A percentile compares a stretch with the other conserved stretches of the same genome.
Evolutionary conservation across 2,797 vertebrate genomes (phyloP).

Genomic region (Enteromius fasciolatus): DNA sequence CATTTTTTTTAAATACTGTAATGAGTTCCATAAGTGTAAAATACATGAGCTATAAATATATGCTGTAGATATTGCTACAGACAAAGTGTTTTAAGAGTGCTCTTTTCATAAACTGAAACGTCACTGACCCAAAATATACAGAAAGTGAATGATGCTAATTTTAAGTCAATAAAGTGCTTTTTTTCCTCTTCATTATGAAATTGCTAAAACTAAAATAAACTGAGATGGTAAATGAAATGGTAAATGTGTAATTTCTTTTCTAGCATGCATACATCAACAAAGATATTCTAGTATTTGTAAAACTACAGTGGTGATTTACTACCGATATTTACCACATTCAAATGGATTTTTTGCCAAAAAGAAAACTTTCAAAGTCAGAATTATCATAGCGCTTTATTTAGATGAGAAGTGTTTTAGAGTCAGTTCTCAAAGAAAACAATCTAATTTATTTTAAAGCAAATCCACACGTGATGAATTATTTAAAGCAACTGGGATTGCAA

Average conservation of each 20-base stretch:
- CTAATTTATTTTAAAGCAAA: slow-evolving; percentile 71
- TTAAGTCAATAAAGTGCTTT: background rate
- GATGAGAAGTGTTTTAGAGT: slow-evolving; percentile 41
- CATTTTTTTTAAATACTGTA: background rate
- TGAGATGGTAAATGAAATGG: background rate
- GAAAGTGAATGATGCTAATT: background rate
- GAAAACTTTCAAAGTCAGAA: slow-evolving; percentile 40
- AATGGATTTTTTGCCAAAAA: slow-evolving; percentile 18
- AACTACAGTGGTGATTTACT: background rate
- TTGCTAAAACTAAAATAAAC: background rate
- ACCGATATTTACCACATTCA: background rate
- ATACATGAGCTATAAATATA: background rate
- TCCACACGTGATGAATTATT: slow-evolving; percentile 76
- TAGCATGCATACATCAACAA: background rate
- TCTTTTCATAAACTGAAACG: background rate
- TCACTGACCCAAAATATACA: background rate
- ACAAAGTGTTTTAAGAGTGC: background rate
- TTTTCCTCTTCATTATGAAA: background rate
- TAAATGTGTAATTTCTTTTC: background rate
- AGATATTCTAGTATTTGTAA: background rate
- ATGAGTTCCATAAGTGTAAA: background rate
- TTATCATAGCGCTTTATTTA: slow-evolving; percentile 45
- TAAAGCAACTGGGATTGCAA: slow-evolving; percentile 70
- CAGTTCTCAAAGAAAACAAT: slow-evolving; percentile 61
- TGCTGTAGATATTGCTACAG: background rate